Conservation (phyloP, 2,888 invertebrate genomes). For the Drosophila parthenogenetica region DNA sequence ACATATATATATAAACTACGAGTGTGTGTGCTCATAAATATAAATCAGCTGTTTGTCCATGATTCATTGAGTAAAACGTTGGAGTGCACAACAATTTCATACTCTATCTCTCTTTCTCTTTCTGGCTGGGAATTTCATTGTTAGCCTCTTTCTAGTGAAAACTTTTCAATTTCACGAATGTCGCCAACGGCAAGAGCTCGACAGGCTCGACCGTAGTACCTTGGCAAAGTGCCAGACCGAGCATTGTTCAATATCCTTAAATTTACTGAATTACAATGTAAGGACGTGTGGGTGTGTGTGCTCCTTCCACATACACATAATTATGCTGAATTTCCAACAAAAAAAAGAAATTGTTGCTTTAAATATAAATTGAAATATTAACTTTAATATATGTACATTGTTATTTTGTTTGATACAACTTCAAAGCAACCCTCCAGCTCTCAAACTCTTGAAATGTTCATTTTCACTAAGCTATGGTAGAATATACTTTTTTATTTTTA, state of each 20-base stretch:
- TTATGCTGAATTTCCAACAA: slow-evolving; percentile 21
- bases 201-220: slow-evolving; percentile 22
- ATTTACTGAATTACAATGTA: slow-evolving; percentile 38
- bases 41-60: slow-evolving; percentile 80
- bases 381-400: slow-evolving; percentile 9
- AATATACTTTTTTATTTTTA: slow-evolving; percentile 10
- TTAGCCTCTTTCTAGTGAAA: slow-evolving; percentile 53
- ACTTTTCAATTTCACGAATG: slow-evolving; percentile 73
- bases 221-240: slow-evolving; percentile 71
- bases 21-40: slow-evolving; percentile 63
- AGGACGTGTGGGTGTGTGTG: slow-evolving; percentile 5
- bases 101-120: not conserved
- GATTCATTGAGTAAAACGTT: slow-evolving; percentile 78
- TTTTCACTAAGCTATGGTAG: not conserved
- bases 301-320: slow-evolving; percentile 22
- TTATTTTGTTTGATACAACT: slow-evolving; percentile 1
- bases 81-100: slow-evolving; percentile 41
- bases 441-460: slow-evolving; percentile 3
- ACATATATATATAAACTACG: slow-evolving; percentile 1
- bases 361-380: slow-evolving; percentile 2
- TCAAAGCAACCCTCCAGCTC: slow-evolving; percentile 8
- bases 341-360: not conserved
- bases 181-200: slow-evolving; percentile 34
- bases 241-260: slow-evolving; percentile 39
- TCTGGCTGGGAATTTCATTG: slow-evolving; percentile 57